Base-by-base conservation (phyloP, 2,797 vertebrate genomes). In the Fratercula arctica region DNA sequence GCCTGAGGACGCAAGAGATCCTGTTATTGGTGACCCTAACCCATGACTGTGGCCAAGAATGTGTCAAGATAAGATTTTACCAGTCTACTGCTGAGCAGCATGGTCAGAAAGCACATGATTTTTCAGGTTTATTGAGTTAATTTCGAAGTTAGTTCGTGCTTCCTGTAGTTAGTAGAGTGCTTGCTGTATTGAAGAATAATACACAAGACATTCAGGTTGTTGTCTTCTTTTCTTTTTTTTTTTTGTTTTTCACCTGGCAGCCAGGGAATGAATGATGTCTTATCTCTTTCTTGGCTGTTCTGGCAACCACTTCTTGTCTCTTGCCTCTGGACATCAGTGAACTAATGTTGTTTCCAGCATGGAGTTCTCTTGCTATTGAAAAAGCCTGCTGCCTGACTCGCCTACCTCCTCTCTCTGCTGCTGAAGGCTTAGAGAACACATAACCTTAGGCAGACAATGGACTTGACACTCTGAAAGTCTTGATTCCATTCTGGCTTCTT, bases 1-100 rank as follows among this genome's bases (percentile, higher is more conserved):
- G 25, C 33, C 53, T 59, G 25, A 67, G 57, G 33, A 81, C n/a
- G 43, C 13, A 63, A n/a, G 51, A 81, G n/a, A 85, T 29, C 35
- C 35, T 20, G 16, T 48, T 56, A 19, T 13, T 0, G 0, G 29
- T 70, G 39, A 41, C 29, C 6, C 41, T 85, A 82, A 64, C 3
- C 6, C 11, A 14, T 2, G 4, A 10, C 48, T 29, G 25, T 64
- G 35, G 28, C 45, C 24, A 89, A n/a, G 29, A 79, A 72, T 13
- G 2, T 39, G 16, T 31, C 20, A 63, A 31, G 66, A 19, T 53
- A 68, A 67, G 10, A 28, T 78, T 79, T 39, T 37, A 64, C 66
- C 20, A 48, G 19, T 21, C 10, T 79, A 10, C 28, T 79, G 31
- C n/a, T 76, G 23, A 85, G 41, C 17, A 72, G 10, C 26, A 17